Evolutionary conservation across 2,113 vertebrate genomes (phyloP), one percentile per base, ranked within the genome.

Genomic region (Eudorcas thomsonii): DNA sequence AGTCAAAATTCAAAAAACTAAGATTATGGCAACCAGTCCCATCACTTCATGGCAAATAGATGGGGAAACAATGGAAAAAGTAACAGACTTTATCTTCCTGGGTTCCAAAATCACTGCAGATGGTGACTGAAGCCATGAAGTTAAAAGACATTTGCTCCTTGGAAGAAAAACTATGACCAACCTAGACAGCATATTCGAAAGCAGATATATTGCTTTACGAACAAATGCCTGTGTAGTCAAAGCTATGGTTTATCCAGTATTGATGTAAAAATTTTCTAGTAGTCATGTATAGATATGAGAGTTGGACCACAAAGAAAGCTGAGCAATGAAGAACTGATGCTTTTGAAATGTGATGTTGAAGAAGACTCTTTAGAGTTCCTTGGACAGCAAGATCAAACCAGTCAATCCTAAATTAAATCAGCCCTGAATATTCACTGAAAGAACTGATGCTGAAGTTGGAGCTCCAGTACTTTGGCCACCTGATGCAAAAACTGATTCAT

Each of bases 321-420:
- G n/a, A 23, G n/a, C n/a, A 0, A 8, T 0, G 2, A 23, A 36
- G n/a, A 36, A 5, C 10, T 36, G n/a, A 71, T 21, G 17, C n/a
- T 71, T 71, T 71, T 71, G 64, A 67, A 36, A 9, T 71, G 9
- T 21, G n/a, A 11, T 71, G 64, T 23, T 36, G 64, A 19, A 36
- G n/a, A 71, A 67, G 17, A 71, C 64, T 36, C 17, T 23, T 71
- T 36, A 6, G n/a, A 36, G 64, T 36, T 36, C n/a, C 9, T 71
- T 36, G 64, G 17, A 71, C n/a, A 36, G 4, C 64, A 71, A 71
- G 2, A 6, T 36, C 4, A 71, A 71, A 71, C 9, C n/a, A 71
- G n/a, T 21, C n/a, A 36, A 11, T 71, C n/a, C n/a, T 71, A 71
- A 23, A 71, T 5, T 5, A 36, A 71, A 36, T 71, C 17, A 71